Evolutionary conservation across 2,797 vertebrate species (phyloP), one percentile per base, ranked within the genome.

Genomic region (Gambelia wislizenii): DNA sequence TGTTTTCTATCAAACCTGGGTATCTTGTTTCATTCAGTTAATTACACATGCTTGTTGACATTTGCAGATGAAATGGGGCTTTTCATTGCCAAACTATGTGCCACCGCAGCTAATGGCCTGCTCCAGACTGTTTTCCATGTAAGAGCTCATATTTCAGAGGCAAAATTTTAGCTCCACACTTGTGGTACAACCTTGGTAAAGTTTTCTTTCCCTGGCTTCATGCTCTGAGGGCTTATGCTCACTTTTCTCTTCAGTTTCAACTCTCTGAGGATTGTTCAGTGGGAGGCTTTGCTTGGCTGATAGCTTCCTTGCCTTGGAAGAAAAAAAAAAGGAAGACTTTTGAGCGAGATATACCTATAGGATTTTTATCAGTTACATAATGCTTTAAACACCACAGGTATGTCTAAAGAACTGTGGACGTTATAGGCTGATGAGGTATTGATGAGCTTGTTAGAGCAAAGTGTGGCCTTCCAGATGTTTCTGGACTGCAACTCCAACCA

Each of bases 121-220:
- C 36, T 75, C 90, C 85, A 83, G 91, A 94, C 90, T 92, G 91
- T 93, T 91, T 95, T 92, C 33, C 72, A 2, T 0, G 85, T 78
- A 88, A 82, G 4, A 18, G 84, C 85, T 84, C 54, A 42, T 49
- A 20, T 88, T 89, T 69, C n/a, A 52, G 67, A 61, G n/a, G n/a
- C 42, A 89, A 75, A 81, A 39, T 27, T n/a, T 64, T 74, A 61
- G 36, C 74, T 82, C 0, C 0, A 14, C 77, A 18, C 89, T 84
- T 0, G 6, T 1, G 64, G 82, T 76, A 88, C 87, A 84, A 80
- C 77, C 92, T 91, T 91, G 88, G 61, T 79, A 70, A 69, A 0
- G 0, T 59, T 87, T 54, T 0, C 84, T 87, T 85, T 89, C 91
- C 83, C 54, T 83, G 36, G 85, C 0, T 70, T 33, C 69, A 84